Evolutionary conservation across 2,113 vertebrate species (phyloP).

Genomic region (Sus scrofa): DNA sequence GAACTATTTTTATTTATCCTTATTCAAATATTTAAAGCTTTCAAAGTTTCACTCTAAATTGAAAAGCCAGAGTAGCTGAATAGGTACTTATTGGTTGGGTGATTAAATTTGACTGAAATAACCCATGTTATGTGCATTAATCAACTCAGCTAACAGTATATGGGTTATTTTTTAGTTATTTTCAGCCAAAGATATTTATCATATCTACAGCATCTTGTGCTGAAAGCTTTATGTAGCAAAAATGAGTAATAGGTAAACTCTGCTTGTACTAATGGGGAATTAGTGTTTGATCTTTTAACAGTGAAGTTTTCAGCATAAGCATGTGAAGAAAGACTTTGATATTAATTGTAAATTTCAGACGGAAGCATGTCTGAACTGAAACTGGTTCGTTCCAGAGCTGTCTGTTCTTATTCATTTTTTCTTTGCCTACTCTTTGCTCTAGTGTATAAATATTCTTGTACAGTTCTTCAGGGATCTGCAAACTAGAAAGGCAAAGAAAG

Average conservation of each 20-base stretch:
- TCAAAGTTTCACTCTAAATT: neutral
- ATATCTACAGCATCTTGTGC: neutral
- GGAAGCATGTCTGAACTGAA: slow-evolving; percentile 59
- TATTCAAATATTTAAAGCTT: slow-evolving; percentile 28
- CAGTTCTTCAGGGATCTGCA: slow-evolving; percentile 79
- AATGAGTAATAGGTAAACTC: slow-evolving; percentile 52
- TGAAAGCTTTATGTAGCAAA: slow-evolving; percentile 32
- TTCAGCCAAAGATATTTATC: slow-evolving; percentile 26
- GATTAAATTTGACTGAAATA: neutral
- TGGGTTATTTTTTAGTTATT: slow-evolving; percentile 44
- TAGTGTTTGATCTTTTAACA: slow-evolving; percentile 66
- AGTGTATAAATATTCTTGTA: slow-evolving; percentile 80
- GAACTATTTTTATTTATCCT: neutral
- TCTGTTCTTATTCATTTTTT: slow-evolving; percentile 82
- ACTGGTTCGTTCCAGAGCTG: slow-evolving; percentile 65
- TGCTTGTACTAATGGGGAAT: slow-evolving; percentile 41
- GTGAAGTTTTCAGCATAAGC: slow-evolving; percentile 56
- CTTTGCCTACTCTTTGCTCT: slow-evolving; percentile 76
- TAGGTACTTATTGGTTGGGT: neutral
- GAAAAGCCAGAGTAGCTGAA: neutral
- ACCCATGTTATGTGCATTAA: neutral
- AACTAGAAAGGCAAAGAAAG: slow-evolving; percentile 81
- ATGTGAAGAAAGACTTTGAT: slow-evolving; percentile 71
- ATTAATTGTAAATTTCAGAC: slow-evolving; percentile 71
- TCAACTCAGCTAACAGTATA: slow-evolving; percentile 6